phyloP scores from a whole-genome alignment of 37 sponge, comb jelly and placozoan species.

The Ephydatia muelleri region DNA sequence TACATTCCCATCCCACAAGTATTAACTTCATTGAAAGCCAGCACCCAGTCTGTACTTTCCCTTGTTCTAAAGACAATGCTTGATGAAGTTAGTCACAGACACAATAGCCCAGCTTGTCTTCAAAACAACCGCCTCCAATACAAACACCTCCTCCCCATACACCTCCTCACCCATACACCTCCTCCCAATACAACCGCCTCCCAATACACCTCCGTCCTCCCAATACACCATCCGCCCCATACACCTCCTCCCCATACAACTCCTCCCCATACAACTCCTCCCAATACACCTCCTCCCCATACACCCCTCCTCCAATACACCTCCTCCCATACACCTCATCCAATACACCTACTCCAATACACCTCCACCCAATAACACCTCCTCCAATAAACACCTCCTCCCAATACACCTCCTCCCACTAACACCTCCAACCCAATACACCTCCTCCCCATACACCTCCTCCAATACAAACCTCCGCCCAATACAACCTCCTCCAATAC shows the following conservation, averaged over 20 bases:
- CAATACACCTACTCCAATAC: too few relatives aligned
- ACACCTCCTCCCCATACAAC: background rate
- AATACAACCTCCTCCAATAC: too few relatives aligned
- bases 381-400: too few relatives aligned
- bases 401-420: too few relatives aligned
- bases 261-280: background rate
- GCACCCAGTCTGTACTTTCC: too few relatives aligned
- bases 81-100: too few relatives aligned
- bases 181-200: background rate
- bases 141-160: slow-evolving; percentile 10
- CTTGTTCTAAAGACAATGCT: too few relatives aligned
- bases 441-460: background rate
- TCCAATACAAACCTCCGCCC: background rate
- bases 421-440: too few relatives aligned
- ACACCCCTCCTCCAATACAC: background rate
- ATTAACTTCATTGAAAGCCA: too few relatives aligned
- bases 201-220: too few relatives aligned
- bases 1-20: too few relatives aligned
- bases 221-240: background rate
- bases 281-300: background rate
- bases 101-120: background rate
- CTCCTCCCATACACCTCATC: background rate
- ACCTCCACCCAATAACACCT: too few relatives aligned
- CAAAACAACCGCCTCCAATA: background rate
- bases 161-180: background rate